phyloP scores from a whole-genome alignment of 1,140 invertebrate species.

The Lysiphlebus fabarum region DNA sequence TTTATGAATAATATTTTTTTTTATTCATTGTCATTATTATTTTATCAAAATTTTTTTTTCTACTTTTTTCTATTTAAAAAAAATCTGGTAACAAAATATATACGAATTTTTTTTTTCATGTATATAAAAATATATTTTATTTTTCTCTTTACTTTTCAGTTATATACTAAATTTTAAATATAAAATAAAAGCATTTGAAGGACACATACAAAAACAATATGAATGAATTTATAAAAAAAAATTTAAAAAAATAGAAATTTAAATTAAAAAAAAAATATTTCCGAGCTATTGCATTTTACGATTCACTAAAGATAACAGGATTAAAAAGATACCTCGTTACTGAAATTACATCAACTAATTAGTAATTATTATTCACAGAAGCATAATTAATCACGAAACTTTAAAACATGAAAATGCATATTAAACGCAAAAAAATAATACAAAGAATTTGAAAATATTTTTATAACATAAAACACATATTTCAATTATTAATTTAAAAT shows the following conservation, averaged over 20 bases:
- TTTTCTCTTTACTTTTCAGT: too few relatives aligned
- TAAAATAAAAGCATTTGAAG: conserved; percentile 5
- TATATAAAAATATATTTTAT: too few relatives aligned
- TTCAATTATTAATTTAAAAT: too few relatives aligned
- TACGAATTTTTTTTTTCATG: too few relatives aligned
- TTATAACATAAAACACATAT: too few relatives aligned
- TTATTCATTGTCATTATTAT: conserved; percentile 1
- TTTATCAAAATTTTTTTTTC: background rate
- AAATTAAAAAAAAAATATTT: too few relatives aligned
- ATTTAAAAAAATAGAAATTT: background rate
- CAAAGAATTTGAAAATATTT: too few relatives aligned
- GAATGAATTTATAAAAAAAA: background rate
- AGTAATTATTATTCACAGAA: conserved; percentile 32
- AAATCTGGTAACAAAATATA: background rate
- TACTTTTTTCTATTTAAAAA: conserved; percentile 4
- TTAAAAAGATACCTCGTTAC: conserved; percentile 29
- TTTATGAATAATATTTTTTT: conserved; percentile 2
- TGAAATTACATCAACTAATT: conserved; percentile 40
- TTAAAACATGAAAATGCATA: conserved; percentile 9
- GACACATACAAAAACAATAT: conserved; percentile 2
- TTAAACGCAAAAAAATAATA: too few relatives aligned
- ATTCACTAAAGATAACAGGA: conserved; percentile 18
- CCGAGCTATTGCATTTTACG: background rate
- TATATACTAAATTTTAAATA: background rate
- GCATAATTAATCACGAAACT: conserved; percentile 34